Conservation (phyloP, 2,888 invertebrate genomes). For the Erynnis tages region DNA sequence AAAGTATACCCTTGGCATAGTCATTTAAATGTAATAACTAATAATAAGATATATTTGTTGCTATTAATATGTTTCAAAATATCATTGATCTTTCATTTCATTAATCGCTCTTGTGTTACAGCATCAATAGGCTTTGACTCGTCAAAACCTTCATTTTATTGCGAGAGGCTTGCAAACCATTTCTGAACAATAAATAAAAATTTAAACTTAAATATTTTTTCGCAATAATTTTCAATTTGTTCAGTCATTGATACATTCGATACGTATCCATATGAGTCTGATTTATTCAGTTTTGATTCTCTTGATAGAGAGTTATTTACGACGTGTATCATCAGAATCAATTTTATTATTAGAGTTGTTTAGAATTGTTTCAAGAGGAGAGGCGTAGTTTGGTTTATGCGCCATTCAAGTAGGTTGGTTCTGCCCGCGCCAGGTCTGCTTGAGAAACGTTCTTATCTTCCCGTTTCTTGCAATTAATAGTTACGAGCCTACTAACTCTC, state of each 20-base stretch:
- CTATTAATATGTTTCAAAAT: too few species aligned
- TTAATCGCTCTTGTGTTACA: too few species aligned
- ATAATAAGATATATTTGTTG: too few species aligned
- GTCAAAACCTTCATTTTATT: too few species aligned
- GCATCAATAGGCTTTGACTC: too few species aligned
- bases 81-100: too few species aligned
- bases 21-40: too few species aligned
- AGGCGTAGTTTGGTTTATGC: constrained; percentile 14
- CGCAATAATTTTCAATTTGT: constrained; percentile 12
- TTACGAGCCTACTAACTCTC: neutral
- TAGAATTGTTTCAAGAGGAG: constrained; percentile 17
- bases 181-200: too few species aligned
- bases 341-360: constrained; percentile 17
- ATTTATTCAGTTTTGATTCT: constrained; percentile 21
- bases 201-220: too few species aligned
- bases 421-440: constrained; percentile 7
- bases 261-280: constrained; percentile 16
- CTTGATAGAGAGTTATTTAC: constrained; percentile 22
- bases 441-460: constrained; percentile 11
- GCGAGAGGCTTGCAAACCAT: too few species aligned
- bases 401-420: constrained; percentile 5
- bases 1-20: too few species aligned
- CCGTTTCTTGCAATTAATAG: constrained; percentile 3
- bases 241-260: constrained; percentile 8
- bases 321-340: constrained; percentile 19